Evolutionary conservation across 2,113 vertebrate species (phyloP).

Genomic region (Catharus bicknelli): DNA sequence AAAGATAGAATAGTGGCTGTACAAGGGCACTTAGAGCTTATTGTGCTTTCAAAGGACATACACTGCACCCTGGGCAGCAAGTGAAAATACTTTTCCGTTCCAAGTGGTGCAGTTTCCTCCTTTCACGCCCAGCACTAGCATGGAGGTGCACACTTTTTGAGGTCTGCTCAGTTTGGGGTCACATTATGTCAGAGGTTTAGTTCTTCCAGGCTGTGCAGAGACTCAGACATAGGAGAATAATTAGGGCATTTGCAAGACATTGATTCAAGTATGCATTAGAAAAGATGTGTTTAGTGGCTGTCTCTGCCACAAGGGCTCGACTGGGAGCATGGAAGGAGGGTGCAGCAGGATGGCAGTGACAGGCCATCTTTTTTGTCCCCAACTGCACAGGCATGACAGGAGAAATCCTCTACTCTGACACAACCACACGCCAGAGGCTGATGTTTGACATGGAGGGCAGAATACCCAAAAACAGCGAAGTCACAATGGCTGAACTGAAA

Average conservation of each 20-base stretch:
- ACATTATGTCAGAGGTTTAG: background rate
- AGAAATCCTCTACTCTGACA: slow-evolving; percentile 81
- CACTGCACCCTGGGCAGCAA: background rate
- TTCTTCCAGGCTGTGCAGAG: background rate
- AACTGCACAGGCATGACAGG: slow-evolving; percentile 79
- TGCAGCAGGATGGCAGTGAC: background rate
- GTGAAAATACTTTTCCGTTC: background rate
- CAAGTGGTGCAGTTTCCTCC: background rate
- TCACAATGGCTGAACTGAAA: slow-evolving; percentile 91
- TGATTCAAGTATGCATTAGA: slow-evolving; percentile 12
- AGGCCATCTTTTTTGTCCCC: background rate
- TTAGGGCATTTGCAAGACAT: slow-evolving; percentile 12
- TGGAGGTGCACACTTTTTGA: background rate
- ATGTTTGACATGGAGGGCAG: slow-evolving; percentile 89
- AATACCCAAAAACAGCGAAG: slow-evolving; percentile 88
- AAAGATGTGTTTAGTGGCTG: background rate
- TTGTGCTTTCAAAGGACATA: background rate
- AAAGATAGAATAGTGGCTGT: background rate
- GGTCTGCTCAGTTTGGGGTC: background rate
- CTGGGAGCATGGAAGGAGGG: background rate
- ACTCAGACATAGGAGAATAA: background rate
- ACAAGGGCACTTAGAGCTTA: background rate
- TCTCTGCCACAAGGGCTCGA: background rate
- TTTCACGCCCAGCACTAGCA: background rate
- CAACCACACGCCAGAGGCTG: slow-evolving; percentile 78